phyloP scores from a whole-genome alignment of 2,888 invertebrate genomes.

The Drepana falcataria region DNA sequence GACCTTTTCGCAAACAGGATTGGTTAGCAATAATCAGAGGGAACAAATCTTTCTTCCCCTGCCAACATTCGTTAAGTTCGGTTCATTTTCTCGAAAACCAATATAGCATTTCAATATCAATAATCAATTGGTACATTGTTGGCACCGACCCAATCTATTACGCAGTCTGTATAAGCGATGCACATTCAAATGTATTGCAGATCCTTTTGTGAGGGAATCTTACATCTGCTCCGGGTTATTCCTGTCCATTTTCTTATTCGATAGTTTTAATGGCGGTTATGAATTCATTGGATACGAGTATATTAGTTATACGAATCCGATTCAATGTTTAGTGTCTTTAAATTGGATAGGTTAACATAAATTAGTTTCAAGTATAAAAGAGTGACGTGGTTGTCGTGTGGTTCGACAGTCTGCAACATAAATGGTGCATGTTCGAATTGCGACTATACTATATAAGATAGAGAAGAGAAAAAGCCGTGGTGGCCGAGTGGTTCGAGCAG shows the following conservation, averaged over 20 bases:
- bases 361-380: not conserved
- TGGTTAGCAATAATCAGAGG: no score
- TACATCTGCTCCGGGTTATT: slow-evolving; percentile 38
- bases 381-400: no score
- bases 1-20: no score
- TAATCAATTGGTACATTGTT: slow-evolving; percentile 78
- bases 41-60: no score
- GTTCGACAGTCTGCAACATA: no score
- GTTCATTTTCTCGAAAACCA: slow-evolving; percentile 61
- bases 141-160: slow-evolving; percentile 75
- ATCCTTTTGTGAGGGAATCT: slow-evolving; percentile 47
- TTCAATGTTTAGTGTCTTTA: not conserved
- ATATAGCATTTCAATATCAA: slow-evolving; percentile 73
- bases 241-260: not conserved
- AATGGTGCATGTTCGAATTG: no score
- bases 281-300: not conserved
- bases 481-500: no score
- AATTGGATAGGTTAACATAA: not conserved
- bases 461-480: no score
- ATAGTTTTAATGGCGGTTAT: slow-evolving; percentile 1
- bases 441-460: no score
- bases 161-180: slow-evolving; percentile 44
- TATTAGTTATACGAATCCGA: not conserved
- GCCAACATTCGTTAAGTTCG: slow-evolving; percentile 14
- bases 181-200: slow-evolving; percentile 60